These are phyloP conservation scores for Popillia japonica DNA, from an alignment of 1,140 invertebrate species.

Conservation along the genomic window DNA sequence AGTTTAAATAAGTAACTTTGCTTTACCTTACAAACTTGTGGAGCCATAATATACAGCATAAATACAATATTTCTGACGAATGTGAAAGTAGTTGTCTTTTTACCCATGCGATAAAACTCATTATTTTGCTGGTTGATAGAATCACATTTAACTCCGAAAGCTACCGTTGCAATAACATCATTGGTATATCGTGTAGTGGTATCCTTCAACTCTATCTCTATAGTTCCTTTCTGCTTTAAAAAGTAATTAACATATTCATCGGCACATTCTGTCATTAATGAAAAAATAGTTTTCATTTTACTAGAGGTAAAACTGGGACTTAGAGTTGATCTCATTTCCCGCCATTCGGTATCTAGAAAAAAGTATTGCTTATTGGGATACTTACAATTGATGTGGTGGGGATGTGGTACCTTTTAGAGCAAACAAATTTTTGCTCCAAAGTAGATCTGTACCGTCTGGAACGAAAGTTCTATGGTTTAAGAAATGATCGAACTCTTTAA, in stretches of 20 bases:
- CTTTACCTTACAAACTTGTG: constrained; percentile 39
- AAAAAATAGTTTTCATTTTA: constrained; percentile 66
- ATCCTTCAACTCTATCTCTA: constrained; percentile 42
- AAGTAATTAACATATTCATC: constrained; percentile 49
- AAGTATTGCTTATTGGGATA: too few species aligned
- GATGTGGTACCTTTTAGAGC: constrained; percentile 38
- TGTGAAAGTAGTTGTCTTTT: constrained; percentile 48
- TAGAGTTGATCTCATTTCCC: background rate
- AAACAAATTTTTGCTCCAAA: constrained; percentile 63
- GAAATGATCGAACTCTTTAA: constrained; percentile 62
- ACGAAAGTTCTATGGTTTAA: constrained; percentile 54
- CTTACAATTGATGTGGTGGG: too few species aligned
- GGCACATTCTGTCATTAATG: constrained; percentile 61
- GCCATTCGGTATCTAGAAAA: background rate
- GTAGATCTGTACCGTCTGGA: constrained; percentile 61
- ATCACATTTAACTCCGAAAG: constrained; percentile 61
- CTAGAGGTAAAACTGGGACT: constrained; percentile 48
- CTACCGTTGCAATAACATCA: constrained; percentile 62
- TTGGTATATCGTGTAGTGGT: constrained; percentile 59
- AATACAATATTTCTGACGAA: background rate
- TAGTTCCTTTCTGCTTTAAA: constrained; percentile 20
- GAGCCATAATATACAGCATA: background rate
- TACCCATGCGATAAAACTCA: constrained; percentile 61
- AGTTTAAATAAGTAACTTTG: background rate
- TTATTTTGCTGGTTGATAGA: constrained; percentile 60